Conservation (phyloP, 1,140 invertebrate species). For the Drosophila repletoides region DNA sequence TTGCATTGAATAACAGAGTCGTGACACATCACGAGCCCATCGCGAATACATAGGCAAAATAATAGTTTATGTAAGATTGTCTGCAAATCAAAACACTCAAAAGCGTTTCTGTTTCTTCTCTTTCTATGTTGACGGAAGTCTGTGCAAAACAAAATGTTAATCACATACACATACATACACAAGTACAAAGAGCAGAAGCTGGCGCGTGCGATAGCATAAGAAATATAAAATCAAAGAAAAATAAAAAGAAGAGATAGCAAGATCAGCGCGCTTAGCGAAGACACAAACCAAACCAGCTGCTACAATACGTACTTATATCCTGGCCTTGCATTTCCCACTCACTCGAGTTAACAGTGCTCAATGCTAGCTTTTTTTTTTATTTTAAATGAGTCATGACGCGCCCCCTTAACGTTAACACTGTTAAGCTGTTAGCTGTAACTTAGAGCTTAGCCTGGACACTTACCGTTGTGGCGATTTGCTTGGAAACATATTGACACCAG, state of each 20-base stretch:
- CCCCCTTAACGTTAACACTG: slow-evolving; percentile 1
- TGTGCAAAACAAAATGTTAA: slow-evolving; percentile 15
- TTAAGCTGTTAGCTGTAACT: not conserved
- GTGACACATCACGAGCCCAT: no score
- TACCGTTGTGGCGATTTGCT: slow-evolving; percentile 63
- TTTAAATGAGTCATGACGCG: slow-evolving; percentile 38
- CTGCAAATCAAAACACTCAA: slow-evolving; percentile 25
- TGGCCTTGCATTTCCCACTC: not conserved
- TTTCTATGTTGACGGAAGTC: slow-evolving; percentile 39
- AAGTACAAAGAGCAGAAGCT: slow-evolving; percentile 13
- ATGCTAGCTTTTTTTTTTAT: no score
- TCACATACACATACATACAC: not conserved
- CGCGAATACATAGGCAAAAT: not conserved
- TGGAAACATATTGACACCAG: slow-evolving; percentile 66
- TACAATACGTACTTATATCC: slow-evolving; percentile 1
- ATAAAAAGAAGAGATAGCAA: not conserved
- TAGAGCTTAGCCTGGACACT: slow-evolving; percentile 38
- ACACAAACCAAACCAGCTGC: slow-evolving; percentile 34
- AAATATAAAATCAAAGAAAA: not conserved
- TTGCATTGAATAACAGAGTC: no score
- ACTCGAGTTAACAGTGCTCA: not conserved
- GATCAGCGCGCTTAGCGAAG: slow-evolving; percentile 2
- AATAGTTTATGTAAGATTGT: slow-evolving; percentile 32
- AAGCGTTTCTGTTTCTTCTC: slow-evolving; percentile 8
- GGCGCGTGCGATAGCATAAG: slow-evolving; percentile 25